phyloP scores from a whole-genome alignment of 2,113 vertebrate genomes.

The Urocolius indicus region DNA sequence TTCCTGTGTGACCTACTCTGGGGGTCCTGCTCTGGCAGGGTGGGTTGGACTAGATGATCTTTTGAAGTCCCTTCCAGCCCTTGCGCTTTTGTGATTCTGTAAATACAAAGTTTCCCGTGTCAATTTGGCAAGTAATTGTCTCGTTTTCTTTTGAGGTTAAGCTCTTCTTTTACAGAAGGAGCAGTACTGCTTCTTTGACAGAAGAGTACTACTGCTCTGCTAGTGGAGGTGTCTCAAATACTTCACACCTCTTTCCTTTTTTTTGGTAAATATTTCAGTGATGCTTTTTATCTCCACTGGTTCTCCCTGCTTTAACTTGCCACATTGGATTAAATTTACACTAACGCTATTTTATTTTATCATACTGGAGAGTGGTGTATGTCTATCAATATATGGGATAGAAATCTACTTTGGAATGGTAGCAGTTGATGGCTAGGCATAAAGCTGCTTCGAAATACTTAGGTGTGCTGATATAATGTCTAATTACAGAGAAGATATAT shows the following conservation, averaged over 20 bases:
- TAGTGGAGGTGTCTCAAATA: neutral
- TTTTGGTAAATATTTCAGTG: neutral
- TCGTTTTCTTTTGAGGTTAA: neutral
- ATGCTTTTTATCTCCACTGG: neutral
- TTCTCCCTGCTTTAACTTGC: neutral
- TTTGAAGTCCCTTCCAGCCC: too few relatives aligned
- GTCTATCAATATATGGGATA: neutral
- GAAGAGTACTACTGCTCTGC: neutral
- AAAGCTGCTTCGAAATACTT: neutral
- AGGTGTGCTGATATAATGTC: neutral
- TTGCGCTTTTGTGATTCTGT: too few relatives aligned
- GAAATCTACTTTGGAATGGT: neutral
- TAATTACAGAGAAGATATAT: neutral
- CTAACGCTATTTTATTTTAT: neutral
- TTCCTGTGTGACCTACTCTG: too few relatives aligned
- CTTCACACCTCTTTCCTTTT: neutral
- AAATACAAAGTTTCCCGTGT: neutral
- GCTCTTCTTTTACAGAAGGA: neutral
- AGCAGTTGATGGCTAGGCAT: neutral
- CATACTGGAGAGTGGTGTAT: neutral
- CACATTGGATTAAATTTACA: neutral
- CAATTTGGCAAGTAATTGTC: neutral
- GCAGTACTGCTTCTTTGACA: neutral
- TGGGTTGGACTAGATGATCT: too few relatives aligned
- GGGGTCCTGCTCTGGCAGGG: too few relatives aligned